Evolutionary conservation across 2,888 invertebrate genomes (phyloP).

Genomic region (Homarus gammarus): DNA sequence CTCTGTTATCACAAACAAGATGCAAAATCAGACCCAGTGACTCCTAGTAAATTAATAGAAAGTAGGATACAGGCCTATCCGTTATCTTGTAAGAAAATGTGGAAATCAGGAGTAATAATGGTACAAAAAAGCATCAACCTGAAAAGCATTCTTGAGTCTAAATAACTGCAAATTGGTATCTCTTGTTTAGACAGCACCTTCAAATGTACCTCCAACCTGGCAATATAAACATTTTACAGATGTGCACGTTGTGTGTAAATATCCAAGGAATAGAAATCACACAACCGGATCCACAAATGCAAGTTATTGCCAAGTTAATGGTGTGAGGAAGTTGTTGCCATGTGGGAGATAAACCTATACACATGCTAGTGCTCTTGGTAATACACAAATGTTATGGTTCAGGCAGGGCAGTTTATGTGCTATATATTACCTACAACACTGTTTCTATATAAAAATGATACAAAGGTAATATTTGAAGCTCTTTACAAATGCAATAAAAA

Average conservation of each 20-base stretch:
- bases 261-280: no score
- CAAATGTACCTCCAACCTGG: background rate
- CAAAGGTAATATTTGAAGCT: background rate
- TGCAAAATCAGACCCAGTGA: background rate
- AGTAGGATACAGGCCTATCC: background rate
- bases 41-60: background rate
- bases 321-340: background rate
- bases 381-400: background rate
- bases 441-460: background rate
- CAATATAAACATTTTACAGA: no score
- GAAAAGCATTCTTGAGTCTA: background rate
- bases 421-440: background rate
- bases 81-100: background rate
- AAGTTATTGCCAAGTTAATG: no score
- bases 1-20: slow-evolving; percentile 82
- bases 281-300: no score
- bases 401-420: background rate
- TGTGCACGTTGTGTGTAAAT: no score
- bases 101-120: background rate
- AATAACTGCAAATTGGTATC: background rate
- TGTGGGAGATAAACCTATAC: background rate
- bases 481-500: background rate
- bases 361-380: background rate
- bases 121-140: background rate
- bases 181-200: background rate